phyloP scores from a whole-genome alignment of 2,888 invertebrate species.

The Sarcophaga variegata region DNA sequence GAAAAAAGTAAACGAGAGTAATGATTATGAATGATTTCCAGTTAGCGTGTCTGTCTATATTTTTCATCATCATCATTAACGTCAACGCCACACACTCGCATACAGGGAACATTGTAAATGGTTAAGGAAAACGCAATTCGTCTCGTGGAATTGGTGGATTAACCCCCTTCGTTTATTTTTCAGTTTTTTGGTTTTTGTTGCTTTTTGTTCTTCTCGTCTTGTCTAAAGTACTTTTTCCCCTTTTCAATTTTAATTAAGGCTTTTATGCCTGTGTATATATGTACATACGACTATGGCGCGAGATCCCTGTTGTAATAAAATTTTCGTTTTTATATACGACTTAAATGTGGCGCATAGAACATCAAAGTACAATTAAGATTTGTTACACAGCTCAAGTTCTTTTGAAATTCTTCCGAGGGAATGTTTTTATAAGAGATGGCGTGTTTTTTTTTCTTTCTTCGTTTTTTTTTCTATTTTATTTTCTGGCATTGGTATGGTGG shows the following conservation, averaged over 20 bases:
- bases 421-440: constrained; percentile 17
- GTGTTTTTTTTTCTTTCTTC: not conserved
- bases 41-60: constrained; percentile 58
- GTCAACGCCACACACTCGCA: constrained; percentile 43
- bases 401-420: constrained; percentile 62
- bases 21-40: constrained; percentile 58
- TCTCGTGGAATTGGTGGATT: not conserved
- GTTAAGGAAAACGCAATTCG: constrained; percentile 6
- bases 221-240: not conserved
- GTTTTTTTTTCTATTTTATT: not conserved
- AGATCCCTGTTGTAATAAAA: constrained; percentile 33
- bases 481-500: not conserved
- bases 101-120: not conserved
- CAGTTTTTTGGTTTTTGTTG: not conserved
- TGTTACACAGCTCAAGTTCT: constrained; percentile 55
- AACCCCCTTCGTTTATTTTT: constrained; percentile 31
- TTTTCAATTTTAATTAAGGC: constrained; percentile 27
- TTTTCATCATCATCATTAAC: constrained; percentile 55
- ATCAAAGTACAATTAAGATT: constrained; percentile 64
- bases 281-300: not conserved
- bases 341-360: constrained; percentile 55
- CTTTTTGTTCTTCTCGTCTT: not conserved
- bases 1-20: constrained; percentile 4
- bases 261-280: not conserved
- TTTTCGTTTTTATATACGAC: constrained; percentile 18